A percentile compares a stretch with the other conserved stretches of the same genome.
phyloP scores from a whole-genome alignment of 1,140 invertebrate genomes.

The Calliphora vicina region DNA sequence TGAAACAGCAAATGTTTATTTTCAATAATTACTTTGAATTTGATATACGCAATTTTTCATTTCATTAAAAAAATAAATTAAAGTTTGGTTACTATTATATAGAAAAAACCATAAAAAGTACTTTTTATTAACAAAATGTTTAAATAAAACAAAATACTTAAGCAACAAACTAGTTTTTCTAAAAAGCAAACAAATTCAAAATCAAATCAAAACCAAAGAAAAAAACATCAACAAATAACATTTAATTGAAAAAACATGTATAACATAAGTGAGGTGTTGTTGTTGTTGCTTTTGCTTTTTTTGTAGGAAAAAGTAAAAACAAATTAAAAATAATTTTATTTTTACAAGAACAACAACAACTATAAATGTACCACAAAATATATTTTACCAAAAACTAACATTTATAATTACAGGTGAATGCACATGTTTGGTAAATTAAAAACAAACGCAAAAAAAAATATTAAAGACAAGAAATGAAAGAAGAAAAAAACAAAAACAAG shows the following conservation, averaged over 20 bases:
- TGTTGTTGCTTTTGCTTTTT: neutral
- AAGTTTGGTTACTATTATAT: too few relatives aligned
- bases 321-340: neutral
- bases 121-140: neutral
- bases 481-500: neutral
- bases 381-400: neutral
- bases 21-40: neutral
- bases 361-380: neutral
- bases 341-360: neutral
- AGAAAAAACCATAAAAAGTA: too few relatives aligned
- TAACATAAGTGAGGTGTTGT: neutral
- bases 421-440: conserved; percentile 16
- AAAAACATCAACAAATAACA: neutral
- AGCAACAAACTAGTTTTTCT: conserved; percentile 48
- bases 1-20: neutral
- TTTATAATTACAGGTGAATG: conserved; percentile 31
- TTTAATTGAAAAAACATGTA: conserved; percentile 11
- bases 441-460: neutral
- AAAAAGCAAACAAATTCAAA: neutral
- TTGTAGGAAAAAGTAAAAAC: neutral
- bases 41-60: neutral
- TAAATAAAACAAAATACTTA: conserved; percentile 55
- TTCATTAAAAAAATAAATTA: neutral
- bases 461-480: neutral
- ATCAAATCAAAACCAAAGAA: neutral